Evolutionary conservation across 2,113 vertebrate species (phyloP), one percentile per base, ranked within the genome.

Genomic region (Siniperca chuatsi): DNA sequence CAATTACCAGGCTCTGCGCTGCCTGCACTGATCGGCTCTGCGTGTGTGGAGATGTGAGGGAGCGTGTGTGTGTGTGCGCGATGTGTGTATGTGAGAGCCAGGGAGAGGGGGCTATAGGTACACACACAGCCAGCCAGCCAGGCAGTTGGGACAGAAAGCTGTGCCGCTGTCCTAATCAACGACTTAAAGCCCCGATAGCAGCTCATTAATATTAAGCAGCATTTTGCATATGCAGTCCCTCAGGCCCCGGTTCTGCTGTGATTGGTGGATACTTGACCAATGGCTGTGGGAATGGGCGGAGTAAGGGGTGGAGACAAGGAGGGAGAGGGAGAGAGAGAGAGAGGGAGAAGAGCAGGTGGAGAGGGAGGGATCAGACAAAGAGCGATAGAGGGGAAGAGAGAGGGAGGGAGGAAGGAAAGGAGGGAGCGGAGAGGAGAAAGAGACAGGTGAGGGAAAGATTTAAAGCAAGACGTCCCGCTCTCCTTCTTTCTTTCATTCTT

Each of bases 161-260:
- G 96, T 96, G 97, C 94, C 95, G 94, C 96, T 94, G 97, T 96
- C 96, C 97, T 99, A 98, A 99, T 98, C 97, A 98, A 98, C 97
- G 97, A 98, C 98, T 98, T 98, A 97, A 98, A 99, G 97, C 97
- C 96, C 96, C 95, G 96, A 97, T 96, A 96, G 97, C 93, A 90
- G 97, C 97, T 99, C 96, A 99, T 99, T 96, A 99, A 98, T 99
- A 99, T 99, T 97, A 97, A 99, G 97, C 94, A 94, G 86, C 83
- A 84, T 92, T 97, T 97, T 98, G 96, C 97, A 98, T 98, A 98
- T 97, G 97, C 95, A 96, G 96, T 97, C 97, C 97, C 98, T 90
- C 95, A 92, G 95, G 97, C 90, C 97, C 96, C 74, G 82, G 42
- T 90, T 67, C 81, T 80, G 84, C 86, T 81, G 92, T 90, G 95